Evolutionary conservation across 2,797 vertebrate species (phyloP).

Genomic region (Emydoidea blandingii): DNA sequence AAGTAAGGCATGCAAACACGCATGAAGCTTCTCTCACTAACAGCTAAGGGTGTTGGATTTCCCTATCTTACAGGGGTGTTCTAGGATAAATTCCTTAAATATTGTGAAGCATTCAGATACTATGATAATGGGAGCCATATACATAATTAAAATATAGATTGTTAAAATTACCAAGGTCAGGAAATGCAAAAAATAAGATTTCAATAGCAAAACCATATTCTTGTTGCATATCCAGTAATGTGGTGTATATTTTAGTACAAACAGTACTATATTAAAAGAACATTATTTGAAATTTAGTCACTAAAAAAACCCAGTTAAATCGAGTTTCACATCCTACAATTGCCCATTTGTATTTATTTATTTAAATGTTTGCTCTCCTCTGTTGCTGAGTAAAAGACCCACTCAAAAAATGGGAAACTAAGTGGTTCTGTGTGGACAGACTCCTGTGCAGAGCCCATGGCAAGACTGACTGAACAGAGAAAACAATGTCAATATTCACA

Average conservation of each 20-base stretch:
- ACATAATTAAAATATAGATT: neutral
- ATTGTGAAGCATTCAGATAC: neutral
- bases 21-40: neutral
- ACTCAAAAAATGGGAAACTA: neutral
- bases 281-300: neutral
- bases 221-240: neutral
- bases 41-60: neutral
- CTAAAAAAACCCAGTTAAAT: neutral
- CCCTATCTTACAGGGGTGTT: neutral
- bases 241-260: constrained; percentile 20
- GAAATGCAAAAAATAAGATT: constrained; percentile 47
- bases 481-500: neutral
- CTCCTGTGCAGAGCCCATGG: neutral
- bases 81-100: constrained; percentile 21
- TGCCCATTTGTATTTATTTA: neutral
- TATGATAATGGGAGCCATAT: neutral
- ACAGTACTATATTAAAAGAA: neutral
- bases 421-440: neutral
- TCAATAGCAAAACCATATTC: constrained; percentile 29
- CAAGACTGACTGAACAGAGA: neutral
- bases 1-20: constrained; percentile 31
- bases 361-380: neutral
- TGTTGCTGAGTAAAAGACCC: neutral
- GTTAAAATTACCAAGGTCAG: neutral
- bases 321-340: neutral